These are phyloP conservation scores for Tokudaia muenninki DNA, from an alignment of 2,797 vertebrate genomes.

Conservation along the genomic window DNA sequence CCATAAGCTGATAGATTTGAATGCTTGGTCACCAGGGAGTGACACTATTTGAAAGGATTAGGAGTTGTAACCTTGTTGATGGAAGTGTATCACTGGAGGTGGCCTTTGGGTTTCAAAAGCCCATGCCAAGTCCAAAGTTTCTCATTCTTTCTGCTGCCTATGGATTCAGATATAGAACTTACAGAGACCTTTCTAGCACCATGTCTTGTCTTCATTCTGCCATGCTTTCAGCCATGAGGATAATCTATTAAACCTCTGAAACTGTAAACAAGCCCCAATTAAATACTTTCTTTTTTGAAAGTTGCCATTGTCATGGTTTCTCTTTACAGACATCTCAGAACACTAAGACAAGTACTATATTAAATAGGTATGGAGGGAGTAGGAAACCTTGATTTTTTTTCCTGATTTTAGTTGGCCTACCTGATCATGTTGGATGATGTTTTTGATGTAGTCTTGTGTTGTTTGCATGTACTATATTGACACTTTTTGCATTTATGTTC, in stretches of 20 bases:
- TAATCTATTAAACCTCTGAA: background rate
- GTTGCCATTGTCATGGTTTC: background rate
- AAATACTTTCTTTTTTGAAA: background rate
- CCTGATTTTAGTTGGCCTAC: background rate
- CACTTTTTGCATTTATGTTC: background rate
- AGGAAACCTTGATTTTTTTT: background rate
- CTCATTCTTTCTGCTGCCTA: background rate
- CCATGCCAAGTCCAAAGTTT: background rate
- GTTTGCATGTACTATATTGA: background rate
- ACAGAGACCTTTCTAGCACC: background rate
- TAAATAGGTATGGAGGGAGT: background rate
- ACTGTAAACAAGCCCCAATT: background rate
- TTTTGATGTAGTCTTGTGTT: background rate
- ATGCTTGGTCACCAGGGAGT: background rate
- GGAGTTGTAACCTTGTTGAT: background rate
- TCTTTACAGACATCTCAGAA: background rate
- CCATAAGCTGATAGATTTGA: background rate
- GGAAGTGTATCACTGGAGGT: background rate
- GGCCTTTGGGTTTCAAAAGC: background rate
- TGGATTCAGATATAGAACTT: background rate
- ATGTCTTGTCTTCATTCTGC: background rate
- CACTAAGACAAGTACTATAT: background rate
- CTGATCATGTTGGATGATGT: background rate
- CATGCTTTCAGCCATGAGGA: background rate
- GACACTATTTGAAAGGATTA: background rate